Evolutionary conservation across 2,888 invertebrate species (phyloP).

Genomic region (Caenorhabditis virilis): DNA sequence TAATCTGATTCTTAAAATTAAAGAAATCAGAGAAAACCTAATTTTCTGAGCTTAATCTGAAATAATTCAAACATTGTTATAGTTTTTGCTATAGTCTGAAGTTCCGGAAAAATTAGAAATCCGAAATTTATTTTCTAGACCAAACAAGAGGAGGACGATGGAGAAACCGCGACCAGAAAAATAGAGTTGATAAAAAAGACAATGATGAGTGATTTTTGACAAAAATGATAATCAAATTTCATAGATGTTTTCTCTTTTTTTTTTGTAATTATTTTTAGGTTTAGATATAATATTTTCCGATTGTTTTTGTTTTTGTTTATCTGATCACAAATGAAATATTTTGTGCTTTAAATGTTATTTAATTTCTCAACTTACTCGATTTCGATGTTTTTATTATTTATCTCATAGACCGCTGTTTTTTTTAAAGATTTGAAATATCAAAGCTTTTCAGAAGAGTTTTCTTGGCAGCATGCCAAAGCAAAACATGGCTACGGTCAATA

Average conservation of each 20-base stretch:
- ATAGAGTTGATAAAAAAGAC: slow-evolving; percentile 9
- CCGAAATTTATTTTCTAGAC: neutral
- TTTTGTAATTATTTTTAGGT: slow-evolving; percentile 16
- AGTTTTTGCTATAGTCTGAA: too few species aligned
- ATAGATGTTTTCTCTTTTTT: too few species aligned
- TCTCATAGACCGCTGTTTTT: neutral
- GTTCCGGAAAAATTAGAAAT: too few species aligned
- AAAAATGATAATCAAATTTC: too few species aligned
- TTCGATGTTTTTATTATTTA: too few species aligned
- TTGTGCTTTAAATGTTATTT: too few species aligned
- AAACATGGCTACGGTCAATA: neutral
- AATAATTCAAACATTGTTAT: too few species aligned
- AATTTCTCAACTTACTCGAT: too few species aligned
- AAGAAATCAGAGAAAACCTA: neutral
- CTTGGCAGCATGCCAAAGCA: slow-evolving; percentile 2
- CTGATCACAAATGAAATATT: slow-evolving; percentile 6
- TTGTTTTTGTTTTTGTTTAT: slow-evolving; percentile 9
- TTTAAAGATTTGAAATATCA: too few species aligned
- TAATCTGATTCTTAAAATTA: neutral
- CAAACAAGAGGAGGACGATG: slow-evolving; percentile 18
- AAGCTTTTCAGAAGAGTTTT: too few species aligned
- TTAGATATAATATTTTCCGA: slow-evolving; percentile 5
- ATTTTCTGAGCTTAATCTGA: too few species aligned
- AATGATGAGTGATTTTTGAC: slow-evolving; percentile 2
- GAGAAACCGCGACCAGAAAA: slow-evolving; percentile 18